A percentile compares a stretch with the other conserved stretches of the same genome.
Evolutionary conservation across 2,888 invertebrate genomes (phyloP).

Genomic region (Sinhomidia bicolor): DNA sequence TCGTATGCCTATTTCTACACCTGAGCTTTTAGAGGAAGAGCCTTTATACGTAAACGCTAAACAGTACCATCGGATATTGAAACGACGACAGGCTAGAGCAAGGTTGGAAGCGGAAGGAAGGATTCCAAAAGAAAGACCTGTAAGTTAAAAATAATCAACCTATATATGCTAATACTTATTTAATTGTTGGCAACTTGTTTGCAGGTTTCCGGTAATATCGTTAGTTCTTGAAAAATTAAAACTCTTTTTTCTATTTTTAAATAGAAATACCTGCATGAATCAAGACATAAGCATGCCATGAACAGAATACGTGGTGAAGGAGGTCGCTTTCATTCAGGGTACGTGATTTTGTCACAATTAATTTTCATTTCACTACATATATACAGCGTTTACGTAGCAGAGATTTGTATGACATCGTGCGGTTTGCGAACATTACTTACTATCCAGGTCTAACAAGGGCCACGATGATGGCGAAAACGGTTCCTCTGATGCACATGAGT

Average conservation of each 20-base stretch:
- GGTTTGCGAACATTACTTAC: no score
- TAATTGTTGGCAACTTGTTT: no score
- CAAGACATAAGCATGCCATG: constrained; percentile 98
- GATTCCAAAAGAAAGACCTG: constrained; percentile 97
- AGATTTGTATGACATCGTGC: no score
- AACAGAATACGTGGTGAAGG: constrained; percentile 98
- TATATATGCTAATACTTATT: no score
- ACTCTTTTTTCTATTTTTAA: constrained; percentile 79
- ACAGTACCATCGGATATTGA: constrained; percentile 97
- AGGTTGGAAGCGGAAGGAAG: constrained; percentile 96
- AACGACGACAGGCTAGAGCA: constrained; percentile 95
- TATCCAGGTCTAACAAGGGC: constrained; percentile 52
- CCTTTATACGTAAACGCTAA: constrained; percentile 99
- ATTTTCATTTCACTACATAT: no score
- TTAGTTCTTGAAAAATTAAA: no score
- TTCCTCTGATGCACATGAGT: not conserved
- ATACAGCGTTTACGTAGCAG: no score
- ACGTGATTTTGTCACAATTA: no score
- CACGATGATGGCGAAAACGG: constrained; percentile 53
- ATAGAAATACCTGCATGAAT: constrained; percentile 99
- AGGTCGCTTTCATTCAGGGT: constrained; percentile 93
- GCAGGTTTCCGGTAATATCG: no score
- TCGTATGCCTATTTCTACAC: constrained; percentile 84
- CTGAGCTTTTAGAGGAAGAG: constrained; percentile 92
- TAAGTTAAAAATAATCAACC: constrained; percentile 82